Percentiles rank a stretch among this genome's conserved stretches.
These are phyloP conservation scores for Apantesis nais DNA, from an alignment of 2,888 invertebrate species.

Conservation along the genomic window DNA sequence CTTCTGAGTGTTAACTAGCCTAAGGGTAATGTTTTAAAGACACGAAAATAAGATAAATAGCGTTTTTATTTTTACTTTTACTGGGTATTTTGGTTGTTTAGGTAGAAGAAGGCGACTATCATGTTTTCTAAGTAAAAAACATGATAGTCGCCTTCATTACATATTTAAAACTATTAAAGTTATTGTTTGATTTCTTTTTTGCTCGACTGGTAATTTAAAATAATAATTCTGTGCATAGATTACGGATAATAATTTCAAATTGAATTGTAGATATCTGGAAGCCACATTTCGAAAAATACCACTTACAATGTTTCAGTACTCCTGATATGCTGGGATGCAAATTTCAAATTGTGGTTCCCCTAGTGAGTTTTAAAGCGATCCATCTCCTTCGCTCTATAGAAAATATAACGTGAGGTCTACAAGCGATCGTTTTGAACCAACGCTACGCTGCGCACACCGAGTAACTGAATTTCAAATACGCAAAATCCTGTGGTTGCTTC, in stretches of 20 bases:
- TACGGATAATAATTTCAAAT: constrained; percentile 24
- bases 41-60: neutral
- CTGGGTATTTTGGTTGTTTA: too few relatives aligned
- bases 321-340: constrained; percentile 61
- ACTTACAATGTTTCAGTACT: constrained; percentile 48
- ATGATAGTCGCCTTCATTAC: too few relatives aligned
- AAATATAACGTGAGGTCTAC: constrained; percentile 57
- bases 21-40: neutral
- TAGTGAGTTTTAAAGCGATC: constrained; percentile 65
- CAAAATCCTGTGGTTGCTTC: constrained; percentile 76
- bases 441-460: constrained; percentile 59
- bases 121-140: too few relatives aligned
- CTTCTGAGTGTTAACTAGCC: neutral
- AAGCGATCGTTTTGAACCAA: constrained; percentile 66
- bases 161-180: too few relatives aligned
- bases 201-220: neutral
- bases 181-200: neutral
- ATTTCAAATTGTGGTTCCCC: constrained; percentile 65
- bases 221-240: constrained; percentile 23
- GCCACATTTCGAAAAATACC: constrained; percentile 35
- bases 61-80: neutral
- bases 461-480: constrained; percentile 81
- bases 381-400: constrained; percentile 65
- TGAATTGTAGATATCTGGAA: constrained; percentile 31
- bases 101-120: too few relatives aligned